Base-by-base conservation (phyloP, 2,797 vertebrate genomes). In the Enteromius paludinosus region DNA sequence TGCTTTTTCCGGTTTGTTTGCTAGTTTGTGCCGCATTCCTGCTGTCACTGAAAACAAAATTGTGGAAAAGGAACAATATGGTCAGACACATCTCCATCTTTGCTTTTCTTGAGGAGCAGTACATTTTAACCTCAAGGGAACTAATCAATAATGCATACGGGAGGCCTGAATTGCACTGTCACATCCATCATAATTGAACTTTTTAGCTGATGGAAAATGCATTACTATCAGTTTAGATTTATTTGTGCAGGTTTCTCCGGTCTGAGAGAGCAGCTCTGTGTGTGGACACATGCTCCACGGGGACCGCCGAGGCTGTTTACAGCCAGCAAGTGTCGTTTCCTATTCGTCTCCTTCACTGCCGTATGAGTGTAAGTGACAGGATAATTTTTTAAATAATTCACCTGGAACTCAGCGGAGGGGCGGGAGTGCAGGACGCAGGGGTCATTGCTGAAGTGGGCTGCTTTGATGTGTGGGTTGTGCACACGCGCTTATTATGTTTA, bases 171-270 rank as follows among this genome's bases (percentile, higher is more conserved):
- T 52, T 35, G 78, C 69, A 81, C 88, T 87, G 85, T 92, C 87
- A 90, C 87, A 85, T 91, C 86, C 83, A 89, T 78, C 85, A 89
- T 79, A 81, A 65, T 89, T 84, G 23, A 84, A 76, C 49, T 47
- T 81, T 70, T 66, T 69, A 87, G 85, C 81, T 74, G 79, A 76
- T 83, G 5, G 59, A 78, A 73, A 78, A 81, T 76, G 69, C 76
- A 69, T 78, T 70, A 81, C 79, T 82, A 83, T 79, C 72, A 83
- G 45, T 83, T 88, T 78, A 75, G 65, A 81, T 85, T 81, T 85
- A 77, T 81, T 70, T 71, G 56, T 80, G 79, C 72, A 59, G 47
- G 54, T 77, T 70, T 77, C 61, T 49, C 5, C 11, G 66, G 59
- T 75, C 38, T 59, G 30, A 69, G 49, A 78, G 56, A 64, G 82